These are phyloP conservation scores for Erpornis zantholeuca DNA, from an alignment of 2,113 vertebrate species.

Conservation along the genomic window DNA sequence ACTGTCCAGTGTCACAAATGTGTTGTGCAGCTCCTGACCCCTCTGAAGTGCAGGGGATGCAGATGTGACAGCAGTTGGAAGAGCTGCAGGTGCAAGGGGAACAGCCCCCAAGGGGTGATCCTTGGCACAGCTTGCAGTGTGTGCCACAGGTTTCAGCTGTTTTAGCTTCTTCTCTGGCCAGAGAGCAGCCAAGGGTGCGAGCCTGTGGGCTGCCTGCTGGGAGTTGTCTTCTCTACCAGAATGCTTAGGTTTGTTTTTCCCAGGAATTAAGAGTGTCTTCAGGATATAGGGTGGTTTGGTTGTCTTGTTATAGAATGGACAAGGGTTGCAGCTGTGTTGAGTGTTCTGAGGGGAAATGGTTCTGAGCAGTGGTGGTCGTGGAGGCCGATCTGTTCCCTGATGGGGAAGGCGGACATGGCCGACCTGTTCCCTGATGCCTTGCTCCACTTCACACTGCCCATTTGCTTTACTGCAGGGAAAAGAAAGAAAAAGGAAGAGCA, in stretches of 20 bases:
- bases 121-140: neutral
- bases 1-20: neutral
- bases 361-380: neutral
- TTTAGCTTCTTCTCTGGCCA: neutral
- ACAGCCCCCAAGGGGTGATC: neutral
- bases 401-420: accelerated
- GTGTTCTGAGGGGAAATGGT: neutral
- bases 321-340: neutral
- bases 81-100: neutral
- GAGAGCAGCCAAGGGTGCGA: neutral
- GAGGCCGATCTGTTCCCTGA: accelerated
- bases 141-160: neutral
- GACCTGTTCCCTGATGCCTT: accelerated
- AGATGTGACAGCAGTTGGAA: accelerated
- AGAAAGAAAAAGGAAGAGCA: conserved; percentile 75
- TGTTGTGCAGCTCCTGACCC: accelerated
- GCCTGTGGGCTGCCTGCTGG: accelerated
- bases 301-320: neutral
- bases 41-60: neutral
- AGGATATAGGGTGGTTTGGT: neutral
- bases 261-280: neutral
- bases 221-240: neutral
- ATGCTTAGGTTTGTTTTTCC: neutral
- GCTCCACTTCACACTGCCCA: neutral
- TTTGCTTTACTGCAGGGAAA: conserved; percentile 70